Conservation (phyloP, 2,888 invertebrate species). For the Lepidochrysops patricia region DNA sequence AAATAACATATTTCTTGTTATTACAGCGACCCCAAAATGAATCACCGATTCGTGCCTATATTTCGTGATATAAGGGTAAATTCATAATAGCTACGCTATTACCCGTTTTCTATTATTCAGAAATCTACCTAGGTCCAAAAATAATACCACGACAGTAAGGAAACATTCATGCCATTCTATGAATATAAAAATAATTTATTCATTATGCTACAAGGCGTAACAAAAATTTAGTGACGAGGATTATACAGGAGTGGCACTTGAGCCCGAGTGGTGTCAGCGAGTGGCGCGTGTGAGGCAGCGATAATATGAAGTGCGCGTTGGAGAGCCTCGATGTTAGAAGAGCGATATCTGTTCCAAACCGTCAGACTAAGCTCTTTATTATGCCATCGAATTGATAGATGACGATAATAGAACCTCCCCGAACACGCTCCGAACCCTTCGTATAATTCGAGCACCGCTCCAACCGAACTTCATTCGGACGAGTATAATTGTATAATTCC, state of each 20-base stretch:
- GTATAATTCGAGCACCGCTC: slow-evolving; percentile 2
- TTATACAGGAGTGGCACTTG: neutral
- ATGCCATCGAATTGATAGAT: slow-evolving; percentile 11
- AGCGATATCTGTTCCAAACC: slow-evolving; percentile 9
- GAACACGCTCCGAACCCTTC: slow-evolving; percentile 6
- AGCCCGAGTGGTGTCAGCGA: neutral
- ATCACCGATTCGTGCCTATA: neutral
- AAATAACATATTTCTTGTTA: neutral
- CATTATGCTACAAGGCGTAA: neutral
- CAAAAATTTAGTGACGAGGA: neutral
- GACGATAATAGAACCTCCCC: slow-evolving; percentile 5
- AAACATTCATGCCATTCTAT: neutral
- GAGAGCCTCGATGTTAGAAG: neutral
- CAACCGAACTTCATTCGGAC: neutral
- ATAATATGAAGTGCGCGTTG: slow-evolving; percentile 14
- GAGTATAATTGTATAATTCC: slow-evolving; percentile 6
- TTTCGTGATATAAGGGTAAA: neutral
- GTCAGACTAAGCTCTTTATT: slow-evolving; percentile 3
- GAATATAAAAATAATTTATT: neutral
- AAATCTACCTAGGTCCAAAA: too few relatives aligned
- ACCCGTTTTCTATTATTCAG: too few relatives aligned
- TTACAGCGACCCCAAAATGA: neutral
- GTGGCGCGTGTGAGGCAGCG: slow-evolving; percentile 10
- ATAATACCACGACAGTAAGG: too few relatives aligned
- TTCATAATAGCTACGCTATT: neutral